Conservation (phyloP, 2,797 vertebrate species). For the Rhinoraja longicauda region DNA sequence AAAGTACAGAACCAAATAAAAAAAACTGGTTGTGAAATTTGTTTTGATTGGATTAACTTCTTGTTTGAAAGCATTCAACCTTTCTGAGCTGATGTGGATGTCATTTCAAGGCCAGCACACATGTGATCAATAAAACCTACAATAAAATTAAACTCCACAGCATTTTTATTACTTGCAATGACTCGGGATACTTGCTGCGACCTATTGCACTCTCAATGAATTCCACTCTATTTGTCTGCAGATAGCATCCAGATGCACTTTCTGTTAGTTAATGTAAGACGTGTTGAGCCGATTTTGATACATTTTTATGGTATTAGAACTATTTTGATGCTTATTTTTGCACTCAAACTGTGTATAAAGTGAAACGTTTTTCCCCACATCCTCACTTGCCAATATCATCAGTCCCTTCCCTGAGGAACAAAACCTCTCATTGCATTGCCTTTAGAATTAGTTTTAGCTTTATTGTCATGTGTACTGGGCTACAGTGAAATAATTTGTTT, state of each 20-base stretch:
- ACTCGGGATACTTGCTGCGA: neutral
- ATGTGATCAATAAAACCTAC: neutral
- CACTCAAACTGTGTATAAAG: neutral
- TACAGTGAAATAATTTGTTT: too few relatives aligned
- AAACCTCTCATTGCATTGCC: neutral
- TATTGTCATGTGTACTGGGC: too few relatives aligned
- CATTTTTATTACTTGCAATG: neutral
- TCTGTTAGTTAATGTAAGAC: neutral
- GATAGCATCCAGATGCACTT: neutral
- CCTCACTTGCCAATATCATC: neutral
- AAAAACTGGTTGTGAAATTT: neutral
- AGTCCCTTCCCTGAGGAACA: neutral
- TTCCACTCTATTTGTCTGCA: neutral
- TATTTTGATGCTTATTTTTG: neutral
- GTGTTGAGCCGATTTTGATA: neutral
- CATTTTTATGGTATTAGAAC: neutral
- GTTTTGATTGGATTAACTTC: neutral
- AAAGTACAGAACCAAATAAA: neutral
- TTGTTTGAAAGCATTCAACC: neutral
- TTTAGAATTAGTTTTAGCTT: neutral
- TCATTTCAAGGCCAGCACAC: neutral
- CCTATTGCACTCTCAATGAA: neutral
- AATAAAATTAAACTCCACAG: neutral
- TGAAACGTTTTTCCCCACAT: neutral
- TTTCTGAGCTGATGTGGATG: neutral